Evolutionary conservation across 2,888 invertebrate genomes (phyloP), one percentile per base, ranked within the genome.

Genomic region (Sinodicranocentrus sp.): DNA sequence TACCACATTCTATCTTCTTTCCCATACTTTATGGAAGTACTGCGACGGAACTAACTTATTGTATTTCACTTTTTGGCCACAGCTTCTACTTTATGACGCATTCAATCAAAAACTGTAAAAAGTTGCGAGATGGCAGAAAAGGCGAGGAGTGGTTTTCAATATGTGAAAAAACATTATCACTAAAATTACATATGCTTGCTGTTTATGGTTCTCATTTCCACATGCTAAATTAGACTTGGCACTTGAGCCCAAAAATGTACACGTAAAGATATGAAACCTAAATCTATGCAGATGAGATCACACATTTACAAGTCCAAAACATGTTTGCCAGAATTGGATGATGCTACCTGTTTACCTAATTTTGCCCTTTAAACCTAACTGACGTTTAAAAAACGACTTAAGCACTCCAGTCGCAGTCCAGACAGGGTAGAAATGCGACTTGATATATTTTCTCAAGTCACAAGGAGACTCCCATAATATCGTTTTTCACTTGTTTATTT

Each of bases 291-390:
- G 33, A 33, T 33, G 33, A 33, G 5, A 33, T 33, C 33, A 33
- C 33, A 33, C 33, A 10, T 43, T 13, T 43, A 43, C 43, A 43
- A 43, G 13, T 6, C 43, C 43, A 43, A 54, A 54, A 10, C 52
- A 52, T 17, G 52, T 15, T 52, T 17, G 21, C 23, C 17, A 6
- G 54, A 43, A 25, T 33, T 33, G 33, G n/a, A n/a, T n/a, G n/a
- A 23, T 70, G 23, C 52, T 70, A 70, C 70, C 70, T 70, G 70
- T 70, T 70, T 70, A 52, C 70, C 70, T 39, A 70, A 52, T 52
- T 70, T 6, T 68, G 48, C 48, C 3, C 25, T 44, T 15, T 21
- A n/a, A n/a, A n/a, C n/a, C n/a, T n/a, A n/a, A n/a, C n/a, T n/a
- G n/a, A n/a, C n/a, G n/a, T n/a, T n/a, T n/a, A n/a, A n/a, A n/a